Conservation (phyloP, 2,888 invertebrate genomes). For the Platycheirus albimanus region DNA sequence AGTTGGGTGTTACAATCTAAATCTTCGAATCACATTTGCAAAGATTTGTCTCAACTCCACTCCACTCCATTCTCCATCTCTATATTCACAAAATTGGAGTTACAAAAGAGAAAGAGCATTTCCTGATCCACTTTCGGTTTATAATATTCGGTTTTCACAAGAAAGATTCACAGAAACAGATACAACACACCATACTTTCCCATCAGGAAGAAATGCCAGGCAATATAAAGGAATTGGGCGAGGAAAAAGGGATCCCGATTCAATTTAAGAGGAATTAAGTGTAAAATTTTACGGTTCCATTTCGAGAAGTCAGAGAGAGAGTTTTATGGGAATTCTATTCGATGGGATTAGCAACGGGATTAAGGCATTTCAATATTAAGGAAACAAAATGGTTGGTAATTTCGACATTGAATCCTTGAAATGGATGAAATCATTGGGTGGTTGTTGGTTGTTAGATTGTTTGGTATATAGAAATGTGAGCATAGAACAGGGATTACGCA, state of each 20-base stretch:
- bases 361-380: conserved; percentile 72
- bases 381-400: conserved; percentile 74
- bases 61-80: background rate
- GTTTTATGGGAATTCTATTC: conserved; percentile 71
- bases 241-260: conserved; percentile 66
- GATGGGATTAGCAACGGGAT: conserved; percentile 72
- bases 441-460: conserved; percentile 69
- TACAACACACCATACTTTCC: background rate
- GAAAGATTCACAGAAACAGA: conserved; percentile 21
- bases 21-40: conserved; percentile 74
- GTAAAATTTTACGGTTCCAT: conserved; percentile 74
- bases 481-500: conserved; percentile 58
- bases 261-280: conserved; percentile 75
- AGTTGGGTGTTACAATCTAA: conserved; percentile 75
- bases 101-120: conserved; percentile 17
- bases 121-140: conserved; percentile 63
- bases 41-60: conserved; percentile 55
- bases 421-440: conserved; percentile 72
- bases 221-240: background rate
- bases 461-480: conserved; percentile 40
- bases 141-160: conserved; percentile 49
- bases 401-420: conserved; percentile 69
- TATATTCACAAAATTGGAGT: background rate
- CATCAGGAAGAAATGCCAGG: background rate
- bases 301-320: conserved; percentile 56